phyloP scores from a whole-genome alignment of 2,888 invertebrate genomes.

The Drosophila mimica region DNA sequence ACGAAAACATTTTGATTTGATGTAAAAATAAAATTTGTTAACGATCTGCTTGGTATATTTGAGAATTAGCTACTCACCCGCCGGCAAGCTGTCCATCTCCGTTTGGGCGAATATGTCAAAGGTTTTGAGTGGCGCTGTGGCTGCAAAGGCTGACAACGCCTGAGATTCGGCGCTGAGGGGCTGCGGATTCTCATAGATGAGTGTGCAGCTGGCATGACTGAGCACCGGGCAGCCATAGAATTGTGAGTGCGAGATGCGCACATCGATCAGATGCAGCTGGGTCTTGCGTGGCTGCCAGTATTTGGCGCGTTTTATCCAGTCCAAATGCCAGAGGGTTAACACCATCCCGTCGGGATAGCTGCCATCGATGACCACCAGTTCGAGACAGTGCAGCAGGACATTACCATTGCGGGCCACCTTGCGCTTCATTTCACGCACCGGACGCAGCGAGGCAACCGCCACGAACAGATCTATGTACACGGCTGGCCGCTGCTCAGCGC shows the following conservation, averaged over 20 bases:
- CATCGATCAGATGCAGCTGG: conserved; percentile 90
- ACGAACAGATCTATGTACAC: conserved; percentile 88
- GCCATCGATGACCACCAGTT: conserved; percentile 89
- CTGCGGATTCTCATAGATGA: conserved; percentile 91
- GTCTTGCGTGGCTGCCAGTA: conserved; percentile 89
- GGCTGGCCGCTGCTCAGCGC: conserved; percentile 17
- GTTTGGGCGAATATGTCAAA: conserved; percentile 59
- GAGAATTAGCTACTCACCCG: conserved; percentile 80
- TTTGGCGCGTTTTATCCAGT: conserved; percentile 88
- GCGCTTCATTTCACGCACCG: conserved; percentile 87
- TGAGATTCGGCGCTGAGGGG: conserved; percentile 87
- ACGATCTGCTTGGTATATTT: not conserved
- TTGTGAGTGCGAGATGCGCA: conserved; percentile 87
- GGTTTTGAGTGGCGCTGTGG: conserved; percentile 37
- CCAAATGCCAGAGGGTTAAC: conserved; percentile 89
- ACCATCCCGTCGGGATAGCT: conserved; percentile 87
- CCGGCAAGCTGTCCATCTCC: conserved; percentile 76
- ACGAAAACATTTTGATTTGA: not conserved
- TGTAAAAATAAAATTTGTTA: not conserved
- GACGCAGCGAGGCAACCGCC: conserved; percentile 88
- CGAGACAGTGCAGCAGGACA: conserved; percentile 86
- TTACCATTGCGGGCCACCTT: conserved; percentile 65
- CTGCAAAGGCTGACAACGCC: conserved; percentile 82
- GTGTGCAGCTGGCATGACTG: conserved; percentile 86
- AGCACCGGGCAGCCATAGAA: conserved; percentile 86